Evolutionary conservation across 2,797 vertebrate genomes (phyloP).

Genomic region (Stomatorhinus walkeri): DNA sequence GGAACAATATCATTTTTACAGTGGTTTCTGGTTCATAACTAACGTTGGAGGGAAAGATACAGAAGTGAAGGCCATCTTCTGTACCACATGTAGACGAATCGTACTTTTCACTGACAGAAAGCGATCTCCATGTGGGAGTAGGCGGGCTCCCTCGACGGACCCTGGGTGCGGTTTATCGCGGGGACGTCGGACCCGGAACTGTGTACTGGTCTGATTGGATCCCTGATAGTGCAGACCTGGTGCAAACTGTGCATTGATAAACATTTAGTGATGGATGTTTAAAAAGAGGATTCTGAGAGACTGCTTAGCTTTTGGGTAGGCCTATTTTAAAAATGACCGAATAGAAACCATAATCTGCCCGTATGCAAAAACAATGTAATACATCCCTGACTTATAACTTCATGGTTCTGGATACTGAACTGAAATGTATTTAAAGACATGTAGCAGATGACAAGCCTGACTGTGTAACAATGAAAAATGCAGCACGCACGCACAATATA

Average conservation of each 20-base stretch:
- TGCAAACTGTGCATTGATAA: not conserved
- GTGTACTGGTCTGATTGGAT: not conserved
- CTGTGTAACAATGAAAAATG: not conserved
- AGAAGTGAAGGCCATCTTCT: not conserved
- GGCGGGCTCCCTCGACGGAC: not conserved
- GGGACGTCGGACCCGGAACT: not conserved
- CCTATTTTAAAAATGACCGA: not conserved
- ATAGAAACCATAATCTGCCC: not conserved
- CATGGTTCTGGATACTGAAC: not conserved
- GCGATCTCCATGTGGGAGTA: not conserved
- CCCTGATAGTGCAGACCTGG: not conserved
- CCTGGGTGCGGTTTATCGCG: not conserved
- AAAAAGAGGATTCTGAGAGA: not conserved
- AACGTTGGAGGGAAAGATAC: not conserved
- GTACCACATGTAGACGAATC: not conserved
- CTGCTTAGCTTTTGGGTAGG: not conserved
- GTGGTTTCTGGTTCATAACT: not conserved
- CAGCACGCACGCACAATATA: not conserved
- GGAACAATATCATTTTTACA: not conserved
- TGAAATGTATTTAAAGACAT: slow-evolving; percentile 5
- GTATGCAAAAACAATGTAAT: not conserved
- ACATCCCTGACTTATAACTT: not conserved
- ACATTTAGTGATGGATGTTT: not conserved
- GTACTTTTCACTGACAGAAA: not conserved
- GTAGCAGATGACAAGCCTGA: not conserved